Evolutionary conservation across 2,113 vertebrate genomes (phyloP).

Genomic region (Sigmodon hispidus): DNA sequence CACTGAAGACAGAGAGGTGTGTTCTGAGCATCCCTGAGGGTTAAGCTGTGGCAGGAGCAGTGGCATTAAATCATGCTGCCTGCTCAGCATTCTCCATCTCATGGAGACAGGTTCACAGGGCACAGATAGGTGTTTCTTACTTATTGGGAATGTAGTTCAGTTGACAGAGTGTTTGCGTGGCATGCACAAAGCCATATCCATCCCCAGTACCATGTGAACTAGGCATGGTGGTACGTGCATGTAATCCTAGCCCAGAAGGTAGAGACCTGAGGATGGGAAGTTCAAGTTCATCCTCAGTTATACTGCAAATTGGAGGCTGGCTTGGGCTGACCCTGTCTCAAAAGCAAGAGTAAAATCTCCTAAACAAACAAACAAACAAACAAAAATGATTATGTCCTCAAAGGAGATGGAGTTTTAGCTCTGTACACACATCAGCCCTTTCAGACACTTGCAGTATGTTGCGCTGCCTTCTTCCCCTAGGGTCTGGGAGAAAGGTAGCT

Average conservation of each 20-base stretch:
- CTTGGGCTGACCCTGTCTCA: not conserved
- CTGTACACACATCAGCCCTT: not conserved
- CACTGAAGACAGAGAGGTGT: not conserved
- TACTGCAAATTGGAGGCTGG: not conserved
- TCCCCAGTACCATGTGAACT: not conserved
- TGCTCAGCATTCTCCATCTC: fast-evolving
- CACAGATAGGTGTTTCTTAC: not conserved
- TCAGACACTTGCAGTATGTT: too few species aligned
- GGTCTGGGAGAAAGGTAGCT: not conserved
- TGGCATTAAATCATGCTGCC: not conserved
- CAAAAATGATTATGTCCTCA: not conserved
- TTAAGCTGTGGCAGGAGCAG: not conserved
- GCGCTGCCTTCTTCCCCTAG: not conserved
- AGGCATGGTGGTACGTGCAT: not conserved
- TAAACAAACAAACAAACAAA: not conserved
- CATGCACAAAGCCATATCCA: not conserved
- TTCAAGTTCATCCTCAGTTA: too few species aligned
- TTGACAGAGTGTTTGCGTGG: not conserved
- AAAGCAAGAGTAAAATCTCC: not conserved
- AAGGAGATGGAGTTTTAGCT: not conserved
- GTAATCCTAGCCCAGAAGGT: not conserved
- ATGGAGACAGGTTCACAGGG: not conserved
- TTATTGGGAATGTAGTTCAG: not conserved
- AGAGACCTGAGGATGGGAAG: not conserved
- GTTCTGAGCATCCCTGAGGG: not conserved